Conservation (phyloP, 2,797 vertebrate genomes). For the Sarcoramphus papa region DNA sequence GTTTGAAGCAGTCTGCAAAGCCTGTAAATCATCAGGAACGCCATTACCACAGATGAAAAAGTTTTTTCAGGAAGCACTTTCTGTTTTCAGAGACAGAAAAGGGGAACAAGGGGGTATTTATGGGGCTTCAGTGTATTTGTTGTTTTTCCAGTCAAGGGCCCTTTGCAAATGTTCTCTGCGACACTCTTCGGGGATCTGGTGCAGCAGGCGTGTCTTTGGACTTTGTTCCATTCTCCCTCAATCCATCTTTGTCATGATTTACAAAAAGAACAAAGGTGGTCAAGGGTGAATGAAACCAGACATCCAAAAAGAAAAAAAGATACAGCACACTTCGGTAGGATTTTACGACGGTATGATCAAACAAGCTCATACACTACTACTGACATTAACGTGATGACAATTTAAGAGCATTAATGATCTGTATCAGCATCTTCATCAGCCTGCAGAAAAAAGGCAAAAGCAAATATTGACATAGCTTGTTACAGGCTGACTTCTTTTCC, state of each 20-base stretch:
- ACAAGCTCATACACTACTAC: not conserved
- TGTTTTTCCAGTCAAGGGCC: not conserved
- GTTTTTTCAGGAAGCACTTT: not conserved
- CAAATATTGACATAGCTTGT: not conserved
- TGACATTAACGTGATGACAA: slow-evolving; percentile 6
- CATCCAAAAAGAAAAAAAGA: not conserved
- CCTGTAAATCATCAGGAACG: not conserved
- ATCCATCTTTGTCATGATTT: slow-evolving; percentile 7
- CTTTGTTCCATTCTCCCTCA: not conserved
- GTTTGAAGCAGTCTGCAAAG: not conserved
- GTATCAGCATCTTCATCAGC: slow-evolving; percentile 6
- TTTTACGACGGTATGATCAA: not conserved
- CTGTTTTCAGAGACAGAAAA: not conserved
- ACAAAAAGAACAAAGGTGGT: not conserved
- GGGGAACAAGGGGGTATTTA: not conserved
- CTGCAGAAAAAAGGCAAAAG: not conserved
- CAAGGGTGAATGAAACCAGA: not conserved
- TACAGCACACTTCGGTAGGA: not conserved
- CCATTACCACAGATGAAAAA: not conserved
- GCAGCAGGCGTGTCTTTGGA: not conserved
- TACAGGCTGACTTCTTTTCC: not conserved
- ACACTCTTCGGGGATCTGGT: not conserved
- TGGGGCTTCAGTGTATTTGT: not conserved
- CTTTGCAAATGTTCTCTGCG: not conserved
- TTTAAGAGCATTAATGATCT: slow-evolving; percentile 36